A percentile compares a stretch with the other conserved stretches of the same genome.
phyloP scores from a whole-genome alignment of 30 jellyfish, hydroid and myxozoan genomes.

The Aurelia aurita complex sp. Pacific region DNA sequence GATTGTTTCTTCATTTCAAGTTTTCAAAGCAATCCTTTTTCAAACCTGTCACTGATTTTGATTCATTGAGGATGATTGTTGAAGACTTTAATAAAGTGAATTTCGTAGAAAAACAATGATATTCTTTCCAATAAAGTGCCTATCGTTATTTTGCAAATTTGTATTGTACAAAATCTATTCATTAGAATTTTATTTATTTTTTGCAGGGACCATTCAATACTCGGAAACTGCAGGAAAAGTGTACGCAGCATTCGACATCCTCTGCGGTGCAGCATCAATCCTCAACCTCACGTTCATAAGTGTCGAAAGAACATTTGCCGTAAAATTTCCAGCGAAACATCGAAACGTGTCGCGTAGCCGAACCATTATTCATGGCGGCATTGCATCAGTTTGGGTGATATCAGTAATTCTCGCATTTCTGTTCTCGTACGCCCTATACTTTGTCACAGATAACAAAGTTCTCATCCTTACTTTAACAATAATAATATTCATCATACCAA shows the following conservation, averaged over 20 bases:
- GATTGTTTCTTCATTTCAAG: too few relatives aligned
- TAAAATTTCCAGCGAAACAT: slow-evolving; percentile 66
- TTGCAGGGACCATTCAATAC: slow-evolving; percentile 39
- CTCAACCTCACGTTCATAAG: slow-evolving; percentile 69
- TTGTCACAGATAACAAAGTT: neutral
- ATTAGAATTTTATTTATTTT: too few relatives aligned
- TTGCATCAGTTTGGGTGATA: slow-evolving; percentile 66
- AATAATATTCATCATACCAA: slow-evolving; percentile 63
- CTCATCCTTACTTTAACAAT: slow-evolving; percentile 34
- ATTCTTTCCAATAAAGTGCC: too few relatives aligned
- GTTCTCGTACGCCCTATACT: slow-evolving; percentile 38
- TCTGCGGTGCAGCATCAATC: slow-evolving; percentile 84
- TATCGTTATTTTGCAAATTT: too few relatives aligned
- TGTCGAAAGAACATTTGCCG: slow-evolving; percentile 70
- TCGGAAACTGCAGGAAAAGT: slow-evolving; percentile 23
- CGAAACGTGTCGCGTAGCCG: slow-evolving; percentile 69
- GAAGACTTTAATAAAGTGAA: too few relatives aligned
- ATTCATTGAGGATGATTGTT: too few relatives aligned
- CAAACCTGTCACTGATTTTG: too few relatives aligned
- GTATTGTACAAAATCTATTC: too few relatives aligned
- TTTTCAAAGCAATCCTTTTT: too few relatives aligned
- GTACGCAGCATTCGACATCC: slow-evolving; percentile 68
- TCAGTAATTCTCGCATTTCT: slow-evolving; percentile 59
- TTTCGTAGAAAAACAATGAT: too few relatives aligned
- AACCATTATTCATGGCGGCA: slow-evolving; percentile 62